Evolutionary conservation across 2,888 invertebrate species (phyloP).

Genomic region (Hesperia comma): DNA sequence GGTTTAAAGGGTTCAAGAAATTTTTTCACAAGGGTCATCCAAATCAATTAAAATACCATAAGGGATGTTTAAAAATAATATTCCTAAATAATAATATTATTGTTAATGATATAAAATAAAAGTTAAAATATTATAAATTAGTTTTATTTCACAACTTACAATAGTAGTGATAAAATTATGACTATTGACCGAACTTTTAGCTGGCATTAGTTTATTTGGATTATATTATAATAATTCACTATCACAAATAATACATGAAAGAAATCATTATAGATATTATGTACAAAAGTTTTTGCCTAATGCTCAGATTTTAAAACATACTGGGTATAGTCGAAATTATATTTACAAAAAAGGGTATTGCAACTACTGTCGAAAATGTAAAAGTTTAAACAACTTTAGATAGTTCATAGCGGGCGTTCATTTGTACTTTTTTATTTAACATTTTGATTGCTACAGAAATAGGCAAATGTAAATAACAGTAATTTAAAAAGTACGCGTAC

Average conservation of each 20-base stretch:
- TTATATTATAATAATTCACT: constrained; percentile 68
- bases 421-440: constrained; percentile 29
- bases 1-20: too few species aligned
- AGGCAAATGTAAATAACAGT: neutral
- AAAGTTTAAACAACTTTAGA: constrained; percentile 1
- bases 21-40: too few species aligned
- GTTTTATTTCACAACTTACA: constrained; percentile 82
- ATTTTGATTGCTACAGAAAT: neutral
- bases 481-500: neutral
- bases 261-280: constrained; percentile 61
- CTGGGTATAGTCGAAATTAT: constrained; percentile 28
- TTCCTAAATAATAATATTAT: too few species aligned
- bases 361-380: neutral
- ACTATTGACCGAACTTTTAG: constrained; percentile 82
- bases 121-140: constrained; percentile 70
- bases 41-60: too few species aligned
- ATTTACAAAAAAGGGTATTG: constrained; percentile 26
- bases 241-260: constrained; percentile 74
- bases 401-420: constrained; percentile 12
- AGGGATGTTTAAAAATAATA: too few species aligned
- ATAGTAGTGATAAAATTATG: constrained; percentile 78
- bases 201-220: constrained; percentile 82
- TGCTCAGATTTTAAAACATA: constrained; percentile 35
- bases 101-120: constrained; percentile 24
- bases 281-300: constrained; percentile 55